Evolutionary conservation across 2,113 vertebrate species (phyloP).

Genomic region (Tragulus kanchil): DNA sequence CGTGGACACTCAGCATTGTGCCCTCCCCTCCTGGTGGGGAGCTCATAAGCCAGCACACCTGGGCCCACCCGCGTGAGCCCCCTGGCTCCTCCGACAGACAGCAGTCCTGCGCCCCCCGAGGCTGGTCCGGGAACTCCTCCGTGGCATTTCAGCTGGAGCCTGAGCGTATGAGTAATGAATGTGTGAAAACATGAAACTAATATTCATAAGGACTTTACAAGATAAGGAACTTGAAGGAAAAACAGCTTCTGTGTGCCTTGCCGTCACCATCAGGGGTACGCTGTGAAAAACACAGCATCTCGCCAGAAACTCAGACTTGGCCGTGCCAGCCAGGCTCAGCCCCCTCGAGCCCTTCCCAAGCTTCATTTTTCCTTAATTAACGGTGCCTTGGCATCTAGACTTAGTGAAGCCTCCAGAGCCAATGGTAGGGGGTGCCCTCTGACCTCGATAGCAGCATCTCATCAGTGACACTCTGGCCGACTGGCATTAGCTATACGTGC

Average conservation of each 20-base stretch:
- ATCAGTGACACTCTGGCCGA: not conserved
- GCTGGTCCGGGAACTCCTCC: not conserved
- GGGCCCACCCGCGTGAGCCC: rapidly evolving
- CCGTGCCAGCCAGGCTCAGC: not conserved
- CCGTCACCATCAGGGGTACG: not conserved
- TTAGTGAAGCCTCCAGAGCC: not conserved
- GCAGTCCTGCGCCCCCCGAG: rapidly evolving
- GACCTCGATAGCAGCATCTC: not conserved
- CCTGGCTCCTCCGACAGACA: not conserved
- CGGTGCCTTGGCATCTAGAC: not conserved
- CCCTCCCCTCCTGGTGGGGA: not conserved
- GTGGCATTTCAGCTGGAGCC: constrained; percentile 22
- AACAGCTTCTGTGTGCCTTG: constrained; percentile 67
- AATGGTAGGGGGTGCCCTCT: not conserved
- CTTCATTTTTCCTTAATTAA: not conserved
- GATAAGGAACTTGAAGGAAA: constrained; percentile 67
- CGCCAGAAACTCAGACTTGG: not conserved
- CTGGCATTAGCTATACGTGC: rapidly evolving
- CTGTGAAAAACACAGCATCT: not conserved
- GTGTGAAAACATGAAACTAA: constrained; percentile 79
- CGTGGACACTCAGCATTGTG: not conserved
- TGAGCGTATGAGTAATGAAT: constrained; percentile 55
- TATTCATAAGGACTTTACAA: constrained; percentile 70
- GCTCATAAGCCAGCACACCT: not conserved
- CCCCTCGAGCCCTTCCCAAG: not conserved